Evolutionary conservation across 2,113 vertebrate species (phyloP).

Genomic region (Thymallus thymallus): DNA sequence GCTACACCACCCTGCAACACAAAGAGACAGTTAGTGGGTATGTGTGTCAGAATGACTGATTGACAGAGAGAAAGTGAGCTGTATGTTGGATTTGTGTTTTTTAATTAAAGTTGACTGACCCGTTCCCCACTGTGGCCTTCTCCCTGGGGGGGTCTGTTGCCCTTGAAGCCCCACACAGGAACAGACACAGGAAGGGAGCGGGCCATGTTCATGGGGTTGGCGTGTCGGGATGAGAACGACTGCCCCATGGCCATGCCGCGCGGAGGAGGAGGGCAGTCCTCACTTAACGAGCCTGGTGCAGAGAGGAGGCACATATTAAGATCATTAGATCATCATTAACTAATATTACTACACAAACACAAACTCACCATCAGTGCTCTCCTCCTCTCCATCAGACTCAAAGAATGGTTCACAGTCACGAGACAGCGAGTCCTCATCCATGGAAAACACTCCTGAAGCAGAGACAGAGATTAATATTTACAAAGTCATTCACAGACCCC

Average conservation of each 20-base stretch:
- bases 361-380: conserved; percentile 83
- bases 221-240: conserved; percentile 51
- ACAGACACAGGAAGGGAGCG: conserved; percentile 88
- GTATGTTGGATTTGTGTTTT: neutral
- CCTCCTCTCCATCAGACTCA: conserved; percentile 81
- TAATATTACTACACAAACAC: neutral
- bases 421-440: conserved; percentile 88
- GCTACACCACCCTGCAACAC: conserved; percentile 77
- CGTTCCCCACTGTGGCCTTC: conserved; percentile 79
- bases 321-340: neutral
- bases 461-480: neutral
- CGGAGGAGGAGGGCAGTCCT: conserved; percentile 77
- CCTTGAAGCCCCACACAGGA: conserved; percentile 86
- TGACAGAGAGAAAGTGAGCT: neutral
- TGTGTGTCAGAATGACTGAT: neutral
- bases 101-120: conserved; percentile 25
- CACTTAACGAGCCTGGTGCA: conserved; percentile 77
- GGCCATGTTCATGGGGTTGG: conserved; percentile 75
- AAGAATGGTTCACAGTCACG: conserved; percentile 86
- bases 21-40: conserved; percentile 4
- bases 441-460: conserved; percentile 83
- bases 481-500: neutral
- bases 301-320: neutral
- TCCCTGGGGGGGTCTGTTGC: conserved; percentile 70
- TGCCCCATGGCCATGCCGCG: conserved; percentile 69